Conservation (phyloP, 1,140 invertebrate genomes). For the Drosophila lacteicornis region DNA sequence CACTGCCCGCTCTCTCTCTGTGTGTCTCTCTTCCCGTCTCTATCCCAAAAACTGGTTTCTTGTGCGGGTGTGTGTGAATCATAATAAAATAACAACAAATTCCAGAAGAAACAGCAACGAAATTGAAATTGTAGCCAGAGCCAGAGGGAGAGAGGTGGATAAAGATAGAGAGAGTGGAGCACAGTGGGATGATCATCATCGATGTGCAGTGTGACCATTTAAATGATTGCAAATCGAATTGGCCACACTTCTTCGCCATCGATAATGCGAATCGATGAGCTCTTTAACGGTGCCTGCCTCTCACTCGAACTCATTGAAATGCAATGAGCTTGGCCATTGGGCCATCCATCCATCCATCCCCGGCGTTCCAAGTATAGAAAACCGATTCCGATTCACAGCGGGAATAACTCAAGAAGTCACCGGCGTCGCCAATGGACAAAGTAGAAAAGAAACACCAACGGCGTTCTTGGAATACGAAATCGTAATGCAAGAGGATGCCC, state of each 20-base stretch:
- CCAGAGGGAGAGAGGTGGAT: constrained; percentile 19
- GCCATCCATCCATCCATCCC: background rate
- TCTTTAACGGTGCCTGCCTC: constrained; percentile 30
- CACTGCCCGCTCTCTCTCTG: background rate
- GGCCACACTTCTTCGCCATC: constrained; percentile 9
- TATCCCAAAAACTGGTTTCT: constrained; percentile 38
- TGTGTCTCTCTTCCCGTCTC: background rate
- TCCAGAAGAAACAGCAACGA: constrained; percentile 58
- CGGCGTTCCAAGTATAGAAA: constrained; percentile 44
- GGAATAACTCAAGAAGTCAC: constrained; percentile 29
- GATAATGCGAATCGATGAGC: constrained; percentile 34
- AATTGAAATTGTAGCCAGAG: constrained; percentile 76
- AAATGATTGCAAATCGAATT: constrained; percentile 34
- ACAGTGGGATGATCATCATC: constrained; percentile 48
- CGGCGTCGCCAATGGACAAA: background rate
- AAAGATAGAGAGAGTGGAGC: constrained; percentile 5
- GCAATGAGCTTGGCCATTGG: constrained; percentile 25
- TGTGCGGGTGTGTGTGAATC: constrained; percentile 69
- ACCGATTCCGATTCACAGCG: constrained; percentile 43
- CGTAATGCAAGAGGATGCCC: constrained; percentile 36
- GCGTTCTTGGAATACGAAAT: constrained; percentile 43
- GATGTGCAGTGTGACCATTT: constrained; percentile 9
- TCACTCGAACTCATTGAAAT: constrained; percentile 39
- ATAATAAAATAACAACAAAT: constrained; percentile 63
- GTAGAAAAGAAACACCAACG: constrained; percentile 10